A percentile compares a stretch with the other conserved stretches of the same genome.
Evolutionary conservation across 2,797 vertebrate genomes (phyloP).

Genomic region (Acanthornis magna): DNA sequence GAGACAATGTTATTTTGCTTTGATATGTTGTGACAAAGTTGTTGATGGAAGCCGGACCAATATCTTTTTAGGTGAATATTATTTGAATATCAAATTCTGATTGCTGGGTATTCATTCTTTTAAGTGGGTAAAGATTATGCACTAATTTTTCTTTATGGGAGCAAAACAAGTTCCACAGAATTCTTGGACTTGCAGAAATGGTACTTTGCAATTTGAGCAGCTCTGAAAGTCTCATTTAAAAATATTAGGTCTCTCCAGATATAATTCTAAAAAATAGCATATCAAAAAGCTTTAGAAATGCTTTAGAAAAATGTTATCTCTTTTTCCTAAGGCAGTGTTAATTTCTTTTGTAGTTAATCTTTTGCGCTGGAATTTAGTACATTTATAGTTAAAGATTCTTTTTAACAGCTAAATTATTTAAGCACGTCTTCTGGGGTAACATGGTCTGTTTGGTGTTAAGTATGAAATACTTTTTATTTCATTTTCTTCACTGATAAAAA

Average conservation of each 20-base stretch:
- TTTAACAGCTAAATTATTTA: slow-evolving; percentile 81
- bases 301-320: slow-evolving; percentile 80
- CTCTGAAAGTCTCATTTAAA: slow-evolving; percentile 74
- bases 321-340: slow-evolving; percentile 78
- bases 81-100: background rate
- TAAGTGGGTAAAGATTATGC: background rate
- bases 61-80: background rate
- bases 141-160: background rate
- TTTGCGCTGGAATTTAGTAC: slow-evolving; percentile 76
- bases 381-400: slow-evolving; percentile 83
- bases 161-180: slow-evolving; percentile 42
- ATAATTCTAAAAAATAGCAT: slow-evolving; percentile 75
- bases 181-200: slow-evolving; percentile 26
- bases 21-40: background rate
- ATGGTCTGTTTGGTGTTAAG: slow-evolving; percentile 74
- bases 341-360: slow-evolving; percentile 86
- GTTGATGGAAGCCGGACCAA: background rate
- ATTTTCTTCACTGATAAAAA: slow-evolving; percentile 79
- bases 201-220: slow-evolving; percentile 57
- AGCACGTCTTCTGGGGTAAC: slow-evolving; percentile 75
- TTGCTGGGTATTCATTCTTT: background rate
- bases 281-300: slow-evolving; percentile 78
- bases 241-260: slow-evolving; percentile 75
- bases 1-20: background rate
- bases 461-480: slow-evolving; percentile 79